These are phyloP conservation scores for Chelon labrosus DNA, from an alignment of 2,797 vertebrate species.

Conservation along the genomic window DNA sequence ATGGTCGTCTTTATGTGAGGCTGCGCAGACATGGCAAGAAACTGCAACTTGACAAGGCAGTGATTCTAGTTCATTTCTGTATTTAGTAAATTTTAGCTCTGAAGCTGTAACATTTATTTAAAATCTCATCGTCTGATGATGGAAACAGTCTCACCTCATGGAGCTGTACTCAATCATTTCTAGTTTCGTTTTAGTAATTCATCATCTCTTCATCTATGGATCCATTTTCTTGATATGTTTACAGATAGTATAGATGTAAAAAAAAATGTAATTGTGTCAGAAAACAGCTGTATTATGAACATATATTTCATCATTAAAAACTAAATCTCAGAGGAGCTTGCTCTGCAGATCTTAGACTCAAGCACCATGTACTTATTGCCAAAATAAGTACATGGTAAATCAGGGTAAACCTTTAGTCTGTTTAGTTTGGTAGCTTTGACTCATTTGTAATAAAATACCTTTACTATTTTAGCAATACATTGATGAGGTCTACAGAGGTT, in stretches of 20 bases:
- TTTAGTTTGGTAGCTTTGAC: not conserved
- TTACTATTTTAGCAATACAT: slow-evolving; percentile 90
- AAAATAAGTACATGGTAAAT: not conserved
- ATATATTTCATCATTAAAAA: no score
- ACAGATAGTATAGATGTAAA: not conserved
- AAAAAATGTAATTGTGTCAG: not conserved
- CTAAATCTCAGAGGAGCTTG: no score
- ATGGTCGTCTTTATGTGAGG: no score
- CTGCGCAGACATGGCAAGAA: no score
- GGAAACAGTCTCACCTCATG: not conserved
- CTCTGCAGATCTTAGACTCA: no score
- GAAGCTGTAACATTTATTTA: not conserved
- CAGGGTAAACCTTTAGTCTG: not conserved
- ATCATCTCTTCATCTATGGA: not conserved
- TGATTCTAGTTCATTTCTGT: not conserved
- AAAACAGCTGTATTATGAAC: not conserved
- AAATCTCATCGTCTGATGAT: not conserved
- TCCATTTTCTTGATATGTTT: not conserved
- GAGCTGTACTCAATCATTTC: not conserved
- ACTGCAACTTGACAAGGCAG: no score
- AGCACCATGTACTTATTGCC: no score
- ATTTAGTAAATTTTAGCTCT: not conserved
- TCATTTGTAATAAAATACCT: slow-evolving; percentile 17
- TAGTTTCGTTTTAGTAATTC: not conserved
- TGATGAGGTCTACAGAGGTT: slow-evolving; percentile 91